These are phyloP conservation scores for Euproctis similis DNA, from an alignment of 2,888 invertebrate genomes.

Conservation along the genomic window DNA sequence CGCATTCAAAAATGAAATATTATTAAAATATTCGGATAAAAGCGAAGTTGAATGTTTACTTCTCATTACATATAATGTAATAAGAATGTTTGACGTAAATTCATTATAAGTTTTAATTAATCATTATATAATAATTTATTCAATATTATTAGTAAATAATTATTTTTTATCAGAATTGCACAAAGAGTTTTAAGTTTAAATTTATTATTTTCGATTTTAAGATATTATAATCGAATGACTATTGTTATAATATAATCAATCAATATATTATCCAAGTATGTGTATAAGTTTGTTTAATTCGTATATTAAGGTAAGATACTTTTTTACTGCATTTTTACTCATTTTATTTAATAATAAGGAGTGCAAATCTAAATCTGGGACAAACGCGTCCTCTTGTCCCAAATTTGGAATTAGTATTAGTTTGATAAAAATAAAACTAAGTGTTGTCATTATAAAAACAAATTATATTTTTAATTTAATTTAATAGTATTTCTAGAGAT, in stretches of 20 bases:
- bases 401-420: slow-evolving; percentile 28
- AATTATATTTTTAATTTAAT: neutral
- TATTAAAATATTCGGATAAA: slow-evolving; percentile 9
- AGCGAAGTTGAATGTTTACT: slow-evolving; percentile 24
- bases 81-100: slow-evolving; percentile 37
- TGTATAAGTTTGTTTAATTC: no score
- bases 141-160: no score
- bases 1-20: no score
- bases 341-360: slow-evolving; percentile 10
- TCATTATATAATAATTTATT: no score
- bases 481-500: slow-evolving; percentile 2
- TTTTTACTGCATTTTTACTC: slow-evolving; percentile 63
- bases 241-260: slow-evolving; percentile 3
- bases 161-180: slow-evolving; percentile 39
- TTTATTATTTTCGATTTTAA: neutral
- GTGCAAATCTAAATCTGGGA: slow-evolving; percentile 38
- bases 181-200: slow-evolving; percentile 41
- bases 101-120: neutral
- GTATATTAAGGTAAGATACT: slow-evolving; percentile 8
- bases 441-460: neutral
- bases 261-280: no score
- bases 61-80: slow-evolving; percentile 47
- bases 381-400: slow-evolving; percentile 70
- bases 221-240: neutral
- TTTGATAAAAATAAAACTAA: slow-evolving; percentile 1